A percentile compares a stretch with the other conserved stretches of the same genome.
Conservation (phyloP, 1,140 invertebrate species). For the Ptiloglossa arizonensis region DNA sequence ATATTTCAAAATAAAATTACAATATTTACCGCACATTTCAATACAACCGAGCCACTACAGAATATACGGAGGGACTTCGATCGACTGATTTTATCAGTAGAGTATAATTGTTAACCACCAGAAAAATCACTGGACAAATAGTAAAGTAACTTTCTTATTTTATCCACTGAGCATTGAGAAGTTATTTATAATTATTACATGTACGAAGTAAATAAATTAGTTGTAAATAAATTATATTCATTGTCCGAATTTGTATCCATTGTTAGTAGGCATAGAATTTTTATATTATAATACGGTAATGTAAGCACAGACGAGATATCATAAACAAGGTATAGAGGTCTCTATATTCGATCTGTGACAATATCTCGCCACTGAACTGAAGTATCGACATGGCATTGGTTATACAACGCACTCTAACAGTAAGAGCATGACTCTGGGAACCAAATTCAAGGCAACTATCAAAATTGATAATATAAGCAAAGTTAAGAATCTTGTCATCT, state of each 20-base stretch:
- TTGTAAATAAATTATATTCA: not conserved
- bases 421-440: too few species aligned
- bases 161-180: not conserved
- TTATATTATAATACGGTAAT: not conserved
- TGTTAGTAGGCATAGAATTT: not conserved
- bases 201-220: not conserved
- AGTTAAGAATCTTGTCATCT: too few species aligned
- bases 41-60: not conserved
- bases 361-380: too few species aligned
- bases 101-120: conserved; percentile 6
- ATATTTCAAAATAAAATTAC: not conserved
- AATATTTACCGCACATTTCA: conserved; percentile 60
- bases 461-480: too few species aligned
- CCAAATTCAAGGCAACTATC: too few species aligned
- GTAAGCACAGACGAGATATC: too few species aligned
- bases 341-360: too few species aligned
- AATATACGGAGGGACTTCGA: conserved; percentile 19
- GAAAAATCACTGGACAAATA: not conserved
- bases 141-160: not conserved
- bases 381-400: too few species aligned
- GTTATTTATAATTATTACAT: not conserved
- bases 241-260: not conserved
- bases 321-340: too few species aligned
- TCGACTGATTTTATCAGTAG: conserved; percentile 37
- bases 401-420: too few species aligned